These are phyloP conservation scores for Lophura nycthemera DNA, from an alignment of 2,113 vertebrate species.

Conservation along the genomic window DNA sequence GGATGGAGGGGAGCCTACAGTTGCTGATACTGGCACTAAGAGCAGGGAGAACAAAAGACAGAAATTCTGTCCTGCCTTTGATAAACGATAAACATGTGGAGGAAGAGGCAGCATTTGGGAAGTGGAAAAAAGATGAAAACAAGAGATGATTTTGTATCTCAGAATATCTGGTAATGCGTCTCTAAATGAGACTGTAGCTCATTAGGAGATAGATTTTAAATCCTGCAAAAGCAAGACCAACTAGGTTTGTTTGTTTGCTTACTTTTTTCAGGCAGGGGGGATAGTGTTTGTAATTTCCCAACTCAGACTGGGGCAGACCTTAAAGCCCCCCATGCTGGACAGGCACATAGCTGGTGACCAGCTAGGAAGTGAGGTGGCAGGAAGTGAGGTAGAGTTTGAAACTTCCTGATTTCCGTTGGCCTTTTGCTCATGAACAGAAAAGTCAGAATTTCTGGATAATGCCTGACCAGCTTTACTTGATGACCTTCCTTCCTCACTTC, in stretches of 20 bases:
- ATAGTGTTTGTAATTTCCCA: not conserved
- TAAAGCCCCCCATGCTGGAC: not conserved
- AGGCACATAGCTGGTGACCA: not conserved
- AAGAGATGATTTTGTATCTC: not conserved
- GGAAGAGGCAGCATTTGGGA: not conserved
- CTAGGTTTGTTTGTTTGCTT: not conserved
- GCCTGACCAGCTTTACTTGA: not conserved
- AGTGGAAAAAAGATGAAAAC: not conserved
- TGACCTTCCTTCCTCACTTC: slow-evolving; percentile 39
- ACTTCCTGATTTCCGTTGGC: not conserved
- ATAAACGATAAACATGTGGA: not conserved
- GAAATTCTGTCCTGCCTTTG: not conserved
- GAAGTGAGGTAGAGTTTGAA: slow-evolving; percentile 34
- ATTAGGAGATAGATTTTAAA: not conserved
- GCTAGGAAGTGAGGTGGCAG: not conserved
- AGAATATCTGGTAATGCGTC: not conserved
- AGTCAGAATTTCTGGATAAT: slow-evolving; percentile 27
- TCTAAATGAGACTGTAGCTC: not conserved
- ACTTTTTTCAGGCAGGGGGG: not conserved
- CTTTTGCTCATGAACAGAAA: not conserved
- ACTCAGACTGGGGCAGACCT: not conserved
- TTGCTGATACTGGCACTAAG: not conserved
- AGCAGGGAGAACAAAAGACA: not conserved
- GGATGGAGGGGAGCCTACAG: not conserved
- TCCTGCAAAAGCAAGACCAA: not conserved